A percentile compares a stretch with the other conserved stretches of the same genome.
Evolutionary conservation across 2,888 invertebrate genomes (phyloP).

Genomic region (Octodonta nipae): DNA sequence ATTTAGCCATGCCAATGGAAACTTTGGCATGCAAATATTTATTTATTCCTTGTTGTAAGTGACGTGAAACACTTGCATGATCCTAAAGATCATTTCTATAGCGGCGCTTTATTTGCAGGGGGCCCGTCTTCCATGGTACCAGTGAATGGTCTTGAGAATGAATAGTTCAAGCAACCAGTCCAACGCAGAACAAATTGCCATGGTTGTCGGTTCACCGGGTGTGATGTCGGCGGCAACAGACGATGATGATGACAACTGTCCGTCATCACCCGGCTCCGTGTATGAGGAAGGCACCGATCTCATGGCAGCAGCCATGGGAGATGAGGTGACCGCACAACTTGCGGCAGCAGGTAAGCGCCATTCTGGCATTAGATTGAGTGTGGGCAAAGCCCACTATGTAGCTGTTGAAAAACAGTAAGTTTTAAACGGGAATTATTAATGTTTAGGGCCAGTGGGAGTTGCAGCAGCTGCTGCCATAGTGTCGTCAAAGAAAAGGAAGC

Average conservation of each 20-base stretch:
- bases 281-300: constrained; percentile 80
- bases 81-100: too few species aligned
- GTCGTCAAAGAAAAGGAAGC: constrained; percentile 85
- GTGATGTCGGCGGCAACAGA: constrained; percentile 43
- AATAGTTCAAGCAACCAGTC: constrained; percentile 32
- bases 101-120: constrained; percentile 16
- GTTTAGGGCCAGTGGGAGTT: constrained; percentile 78
- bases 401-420: too few species aligned
- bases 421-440: too few species aligned
- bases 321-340: constrained; percentile 90
- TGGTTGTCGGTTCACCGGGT: constrained; percentile 41
- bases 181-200: constrained; percentile 53
- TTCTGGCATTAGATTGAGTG: background rate
- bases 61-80: too few species aligned
- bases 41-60: too few species aligned
- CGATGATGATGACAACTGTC: constrained; percentile 72
- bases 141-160: constrained; percentile 34
- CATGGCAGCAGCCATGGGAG: constrained; percentile 72
- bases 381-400: too few species aligned
- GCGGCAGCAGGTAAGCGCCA: constrained; percentile 82
- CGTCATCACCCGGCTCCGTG: constrained; percentile 63
- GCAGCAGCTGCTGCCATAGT: constrained; percentile 94
- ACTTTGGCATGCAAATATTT: too few species aligned
- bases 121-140: constrained; percentile 26
- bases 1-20: too few species aligned